Conservation (phyloP, 2,113 vertebrate genomes). For the Pygoscelis antarcticus region DNA sequence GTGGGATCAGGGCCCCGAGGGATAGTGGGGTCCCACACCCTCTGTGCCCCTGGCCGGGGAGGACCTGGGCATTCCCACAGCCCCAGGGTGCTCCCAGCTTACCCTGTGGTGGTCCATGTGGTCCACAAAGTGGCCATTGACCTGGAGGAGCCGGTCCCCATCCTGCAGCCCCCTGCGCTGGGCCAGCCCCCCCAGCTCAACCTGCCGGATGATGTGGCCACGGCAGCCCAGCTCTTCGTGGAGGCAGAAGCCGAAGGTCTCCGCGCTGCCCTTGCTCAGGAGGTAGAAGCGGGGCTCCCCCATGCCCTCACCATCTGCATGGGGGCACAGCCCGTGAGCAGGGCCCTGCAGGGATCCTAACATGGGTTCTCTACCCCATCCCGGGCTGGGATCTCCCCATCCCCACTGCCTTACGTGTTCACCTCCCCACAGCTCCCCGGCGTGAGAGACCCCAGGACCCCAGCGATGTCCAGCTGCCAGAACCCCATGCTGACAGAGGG, state of each 20-base stretch:
- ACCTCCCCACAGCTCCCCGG: neutral
- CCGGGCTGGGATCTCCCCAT: neutral
- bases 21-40: fast-evolving
- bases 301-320: neutral
- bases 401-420: fast-evolving
- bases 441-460: neutral
- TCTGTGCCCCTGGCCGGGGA: neutral
- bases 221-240: slow-evolving; percentile 59
- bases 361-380: neutral
- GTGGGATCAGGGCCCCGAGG: neutral
- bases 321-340: neutral
- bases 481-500: neutral
- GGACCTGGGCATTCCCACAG: fast-evolving
- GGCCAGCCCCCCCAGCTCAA: slow-evolving; percentile 76
- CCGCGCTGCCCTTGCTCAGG: slow-evolving; percentile 74
- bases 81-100: neutral
- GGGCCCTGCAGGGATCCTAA: neutral
- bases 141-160: slow-evolving; percentile 86
- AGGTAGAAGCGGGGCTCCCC: slow-evolving; percentile 80
- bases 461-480: neutral
- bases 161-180: slow-evolving; percentile 80
- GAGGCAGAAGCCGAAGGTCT: slow-evolving; percentile 85
- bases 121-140: slow-evolving; percentile 81
- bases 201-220: slow-evolving; percentile 81
- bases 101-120: slow-evolving; percentile 78